These are phyloP conservation scores for Tigriopus californicus DNA, from an alignment of 2,888 invertebrate genomes.

Conservation along the genomic window DNA sequence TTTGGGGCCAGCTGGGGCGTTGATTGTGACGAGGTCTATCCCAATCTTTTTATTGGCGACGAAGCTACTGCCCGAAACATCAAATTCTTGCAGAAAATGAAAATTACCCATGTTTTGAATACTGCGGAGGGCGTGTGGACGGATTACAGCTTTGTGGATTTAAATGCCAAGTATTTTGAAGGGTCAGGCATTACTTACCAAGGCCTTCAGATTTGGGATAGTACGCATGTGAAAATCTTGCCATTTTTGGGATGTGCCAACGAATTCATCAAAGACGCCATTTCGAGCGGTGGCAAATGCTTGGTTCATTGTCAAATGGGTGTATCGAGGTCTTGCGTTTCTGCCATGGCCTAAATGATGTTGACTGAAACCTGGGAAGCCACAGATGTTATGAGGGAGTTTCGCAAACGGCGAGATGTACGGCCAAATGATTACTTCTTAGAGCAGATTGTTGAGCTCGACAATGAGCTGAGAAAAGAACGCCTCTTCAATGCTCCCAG, in stretches of 20 bases:
- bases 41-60: conserved; percentile 19
- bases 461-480: conserved; percentile 19
- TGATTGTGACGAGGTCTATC: conserved; percentile 20
- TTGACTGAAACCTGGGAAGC: conserved; percentile 27
- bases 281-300: conserved; percentile 26
- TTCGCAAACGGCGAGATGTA: conserved; percentile 27
- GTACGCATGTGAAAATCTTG: conserved; percentile 13
- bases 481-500: background rate
- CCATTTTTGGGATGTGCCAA: conserved; percentile 48
- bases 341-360: conserved; percentile 31
- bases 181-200: conserved; percentile 26
- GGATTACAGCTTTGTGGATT: conserved; percentile 2
- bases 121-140: conserved; percentile 24
- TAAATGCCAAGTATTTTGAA: conserved; percentile 22
- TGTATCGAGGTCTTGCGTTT: conserved; percentile 32
- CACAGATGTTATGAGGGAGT: conserved; percentile 27
- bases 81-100: conserved; percentile 25
- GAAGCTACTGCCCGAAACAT: conserved; percentile 26
- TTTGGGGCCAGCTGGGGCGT: conserved; percentile 16
- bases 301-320: conserved; percentile 33
- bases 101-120: conserved; percentile 32
- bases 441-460: conserved; percentile 23
- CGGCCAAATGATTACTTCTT: conserved; percentile 30
- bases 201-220: conserved; percentile 20
- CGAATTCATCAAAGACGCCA: conserved; percentile 55